Percentiles rank a stretch among this genome's conserved stretches.
Conservation (phyloP, 2,888 invertebrate genomes). For the Melanostoma mellinum region DNA sequence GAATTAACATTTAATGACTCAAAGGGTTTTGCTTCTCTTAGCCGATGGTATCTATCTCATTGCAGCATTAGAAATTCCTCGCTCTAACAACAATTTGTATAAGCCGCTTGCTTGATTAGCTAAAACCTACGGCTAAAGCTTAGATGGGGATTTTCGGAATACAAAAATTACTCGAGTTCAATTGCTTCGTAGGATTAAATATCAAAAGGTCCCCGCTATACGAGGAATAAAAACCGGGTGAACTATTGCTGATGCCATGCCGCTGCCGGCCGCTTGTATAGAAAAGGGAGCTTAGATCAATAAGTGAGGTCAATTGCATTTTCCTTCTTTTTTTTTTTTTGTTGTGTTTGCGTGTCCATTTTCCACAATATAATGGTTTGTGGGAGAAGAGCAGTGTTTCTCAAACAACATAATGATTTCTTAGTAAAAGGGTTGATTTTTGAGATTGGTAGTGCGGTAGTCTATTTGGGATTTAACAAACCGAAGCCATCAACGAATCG, state of each 20-base stretch:
- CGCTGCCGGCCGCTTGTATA: background rate
- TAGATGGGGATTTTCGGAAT: slow-evolving; percentile 61
- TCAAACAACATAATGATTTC: slow-evolving; percentile 11
- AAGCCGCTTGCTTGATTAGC: slow-evolving; percentile 70
- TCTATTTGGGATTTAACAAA: slow-evolving; percentile 54
- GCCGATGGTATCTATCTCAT: background rate
- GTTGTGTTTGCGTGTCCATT: slow-evolving; percentile 63
- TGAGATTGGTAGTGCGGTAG: slow-evolving; percentile 1
- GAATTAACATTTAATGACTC: slow-evolving; percentile 73
- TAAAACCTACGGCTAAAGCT: slow-evolving; percentile 64
- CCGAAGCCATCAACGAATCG: slow-evolving; percentile 27
- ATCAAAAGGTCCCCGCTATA: slow-evolving; percentile 66
- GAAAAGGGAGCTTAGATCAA: slow-evolving; percentile 50
- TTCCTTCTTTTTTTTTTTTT: slow-evolving; percentile 25
- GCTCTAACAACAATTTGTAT: slow-evolving; percentile 35
- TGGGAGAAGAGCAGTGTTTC: slow-evolving; percentile 53
- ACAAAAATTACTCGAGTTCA: slow-evolving; percentile 69
- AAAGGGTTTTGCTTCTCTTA: slow-evolving; percentile 43
- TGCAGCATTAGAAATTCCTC: slow-evolving; percentile 2
- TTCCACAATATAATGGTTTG: slow-evolving; percentile 15
- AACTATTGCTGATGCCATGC: background rate
- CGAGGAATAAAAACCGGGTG: slow-evolving; percentile 3
- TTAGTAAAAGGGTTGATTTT: slow-evolving; percentile 47
- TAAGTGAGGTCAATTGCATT: slow-evolving; percentile 71
- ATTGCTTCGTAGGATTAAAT: slow-evolving; percentile 71